A percentile compares a stretch with the other conserved stretches of the same genome.
These are phyloP conservation scores for Syritta pipiens DNA, from an alignment of 2,888 invertebrate genomes.

Conservation along the genomic window DNA sequence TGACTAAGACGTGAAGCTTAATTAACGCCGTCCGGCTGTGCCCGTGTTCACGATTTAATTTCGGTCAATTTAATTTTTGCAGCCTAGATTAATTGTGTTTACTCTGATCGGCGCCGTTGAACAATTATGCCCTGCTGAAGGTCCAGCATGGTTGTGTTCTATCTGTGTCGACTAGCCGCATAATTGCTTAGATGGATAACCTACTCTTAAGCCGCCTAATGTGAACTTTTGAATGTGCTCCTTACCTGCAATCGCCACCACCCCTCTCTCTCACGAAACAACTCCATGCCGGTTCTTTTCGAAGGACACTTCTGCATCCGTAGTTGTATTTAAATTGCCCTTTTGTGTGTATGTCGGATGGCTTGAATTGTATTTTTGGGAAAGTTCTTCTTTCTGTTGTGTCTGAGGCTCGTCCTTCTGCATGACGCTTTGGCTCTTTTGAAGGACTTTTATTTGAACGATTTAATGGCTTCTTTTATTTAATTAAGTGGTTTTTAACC, in stretches of 20 bases:
- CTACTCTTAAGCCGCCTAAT: no score
- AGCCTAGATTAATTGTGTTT: background rate
- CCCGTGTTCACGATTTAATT: background rate
- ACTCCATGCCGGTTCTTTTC: slow-evolving; percentile 33
- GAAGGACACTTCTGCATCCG: slow-evolving; percentile 38
- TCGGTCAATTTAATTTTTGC: background rate
- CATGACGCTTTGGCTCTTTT: slow-evolving; percentile 33
- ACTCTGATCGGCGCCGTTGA: no score
- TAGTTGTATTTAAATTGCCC: slow-evolving; percentile 51
- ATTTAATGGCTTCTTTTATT: slow-evolving; percentile 66
- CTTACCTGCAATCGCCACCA: no score
- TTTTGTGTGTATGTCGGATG: slow-evolving; percentile 52
- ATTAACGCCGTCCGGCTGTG: no score
- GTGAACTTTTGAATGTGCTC: no score
- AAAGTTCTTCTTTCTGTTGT: background rate
- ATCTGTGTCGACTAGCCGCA: no score
- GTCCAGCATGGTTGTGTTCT: no score
- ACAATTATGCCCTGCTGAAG: no score
- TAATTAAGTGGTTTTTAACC: slow-evolving; percentile 67
- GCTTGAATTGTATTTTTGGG: slow-evolving; percentile 42
- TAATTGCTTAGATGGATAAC: no score
- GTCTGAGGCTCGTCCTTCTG: background rate
- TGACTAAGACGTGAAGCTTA: no score
- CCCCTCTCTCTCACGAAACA: no score
- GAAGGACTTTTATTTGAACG: slow-evolving; percentile 62